These are phyloP conservation scores for Polymixis lichenea DNA, from an alignment of 2,888 invertebrate species.

Conservation along the genomic window DNA sequence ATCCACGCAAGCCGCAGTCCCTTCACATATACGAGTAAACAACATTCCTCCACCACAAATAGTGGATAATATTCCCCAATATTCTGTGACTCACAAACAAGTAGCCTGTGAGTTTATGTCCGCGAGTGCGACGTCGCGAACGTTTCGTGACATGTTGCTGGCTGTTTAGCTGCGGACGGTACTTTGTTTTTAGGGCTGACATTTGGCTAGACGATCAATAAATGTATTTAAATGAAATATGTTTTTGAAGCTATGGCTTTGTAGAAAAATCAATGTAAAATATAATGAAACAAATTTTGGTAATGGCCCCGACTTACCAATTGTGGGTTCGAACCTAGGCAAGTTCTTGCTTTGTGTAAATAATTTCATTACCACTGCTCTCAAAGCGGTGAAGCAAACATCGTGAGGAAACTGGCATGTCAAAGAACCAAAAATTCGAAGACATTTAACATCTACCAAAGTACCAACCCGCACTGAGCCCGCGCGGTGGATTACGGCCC, in stretches of 20 bases:
- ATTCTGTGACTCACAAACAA: slow-evolving; percentile 14
- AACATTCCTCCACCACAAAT: background rate
- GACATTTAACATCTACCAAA: too few species aligned
- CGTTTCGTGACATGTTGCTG: slow-evolving; percentile 47
- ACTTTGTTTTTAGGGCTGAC: slow-evolving; percentile 44
- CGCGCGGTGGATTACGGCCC: too few species aligned
- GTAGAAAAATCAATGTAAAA: background rate
- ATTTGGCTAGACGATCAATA: background rate
- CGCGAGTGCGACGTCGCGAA: slow-evolving; percentile 30
- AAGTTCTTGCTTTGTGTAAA: too few species aligned
- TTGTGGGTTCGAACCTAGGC: too few species aligned
- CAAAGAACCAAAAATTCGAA: too few species aligned
- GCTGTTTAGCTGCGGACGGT: slow-evolving; percentile 45
- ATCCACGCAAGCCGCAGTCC: too few species aligned
- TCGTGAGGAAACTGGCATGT: too few species aligned
- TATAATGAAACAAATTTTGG: background rate
- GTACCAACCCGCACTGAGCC: too few species aligned
- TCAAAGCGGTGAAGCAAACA: too few species aligned
- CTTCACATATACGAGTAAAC: background rate
- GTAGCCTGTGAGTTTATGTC: slow-evolving; percentile 5
- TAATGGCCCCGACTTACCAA: too few species aligned
- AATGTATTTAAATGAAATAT: background rate
- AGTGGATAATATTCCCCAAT: slow-evolving; percentile 10
- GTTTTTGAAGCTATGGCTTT: background rate
- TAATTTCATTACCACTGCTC: too few species aligned